Percentiles rank a stretch among this genome's conserved stretches.
Conservation (phyloP, 2,888 invertebrate genomes). For the Elgonia sp. region DNA sequence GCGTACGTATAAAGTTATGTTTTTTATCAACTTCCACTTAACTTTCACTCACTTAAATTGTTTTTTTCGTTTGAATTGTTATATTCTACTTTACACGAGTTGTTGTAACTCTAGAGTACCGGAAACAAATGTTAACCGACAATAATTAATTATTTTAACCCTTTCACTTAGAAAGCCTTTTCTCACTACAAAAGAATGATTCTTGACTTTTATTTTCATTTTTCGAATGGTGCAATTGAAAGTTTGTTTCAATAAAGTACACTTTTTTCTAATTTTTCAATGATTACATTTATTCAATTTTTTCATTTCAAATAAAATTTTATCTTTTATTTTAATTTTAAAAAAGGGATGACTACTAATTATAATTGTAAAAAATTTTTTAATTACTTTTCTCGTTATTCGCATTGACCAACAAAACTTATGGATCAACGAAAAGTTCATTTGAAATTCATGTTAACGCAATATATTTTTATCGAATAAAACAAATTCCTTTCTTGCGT, state of each 20-base stretch:
- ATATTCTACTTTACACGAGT: constrained; percentile 9
- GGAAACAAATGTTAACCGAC: constrained; percentile 13
- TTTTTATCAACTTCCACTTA: constrained; percentile 47
- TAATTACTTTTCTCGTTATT: constrained; percentile 4
- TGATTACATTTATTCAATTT: no score
- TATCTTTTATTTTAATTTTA: no score
- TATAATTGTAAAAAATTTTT: not conserved
- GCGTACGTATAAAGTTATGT: constrained; percentile 32
- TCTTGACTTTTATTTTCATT: not conserved
- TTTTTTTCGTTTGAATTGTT: constrained; percentile 27
- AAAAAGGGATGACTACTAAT: no score
- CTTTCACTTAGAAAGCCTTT: not conserved
- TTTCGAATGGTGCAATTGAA: not conserved
- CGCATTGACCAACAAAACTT: not conserved
- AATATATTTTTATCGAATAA: constrained; percentile 20
- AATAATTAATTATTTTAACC: constrained; percentile 9
- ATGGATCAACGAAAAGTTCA: constrained; percentile 13
- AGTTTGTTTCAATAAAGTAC: no score
- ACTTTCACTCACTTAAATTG: constrained; percentile 35
- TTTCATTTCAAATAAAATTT: no score
- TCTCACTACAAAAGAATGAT: not conserved
- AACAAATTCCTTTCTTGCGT: constrained; percentile 18
- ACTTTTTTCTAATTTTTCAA: no score
- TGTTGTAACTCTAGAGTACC: constrained; percentile 11
- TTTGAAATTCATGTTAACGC: constrained; percentile 15